Base-by-base conservation (phyloP, 2,888 invertebrate genomes). In the Pandemis cinnamomeana region DNA sequence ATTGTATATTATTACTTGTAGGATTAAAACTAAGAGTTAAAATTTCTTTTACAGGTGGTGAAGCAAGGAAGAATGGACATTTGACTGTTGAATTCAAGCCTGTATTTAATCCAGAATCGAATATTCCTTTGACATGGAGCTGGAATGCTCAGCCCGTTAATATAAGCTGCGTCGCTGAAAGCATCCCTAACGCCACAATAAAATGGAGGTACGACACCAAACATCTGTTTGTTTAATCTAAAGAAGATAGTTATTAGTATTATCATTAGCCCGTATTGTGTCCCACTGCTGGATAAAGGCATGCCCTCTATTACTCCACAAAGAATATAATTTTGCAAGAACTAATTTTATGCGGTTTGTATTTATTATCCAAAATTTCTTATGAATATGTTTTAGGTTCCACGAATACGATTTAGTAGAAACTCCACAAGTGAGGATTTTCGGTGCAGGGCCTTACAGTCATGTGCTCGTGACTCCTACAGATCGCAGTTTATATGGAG, bases 181-280 rank as follows among this genome's bases (percentile, higher is more conserved):
- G 96, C 85, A 95, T 98, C 82, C 98, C 98, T 4, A 98, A 98
- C 87, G 98, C 98, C 0, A 98, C 98, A 7, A 98, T 98, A 80
- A 96, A 96, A 84, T 98, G 98, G 98, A 95, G 95, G 88, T 95
- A 93, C 88, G 93, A 76, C 46, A 83, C 80, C 66, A 61, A 5
- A 7, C 61, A 0, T 8, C 11, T 11, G 5, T 46, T 11, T 11
- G 11, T 3, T 36, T 60, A 48, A 48, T 48, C 11, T 48, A 48
- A 48, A 48, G 27, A 36, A 36, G 27, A 36, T 36, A 36, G 27
- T 51, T 51, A n/a, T 51, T 51, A 51, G 5, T n/a, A 7, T n/a
- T 51, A 51, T 2, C 10, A 10, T 10, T 10, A 10, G 2, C 10
- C 8, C 11, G 1, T 46, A 13, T 2, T 48, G 48, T 48, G 48